These are phyloP conservation scores for Ichneumon xanthorius DNA, from an alignment of 2,888 invertebrate genomes.

Conservation along the genomic window DNA sequence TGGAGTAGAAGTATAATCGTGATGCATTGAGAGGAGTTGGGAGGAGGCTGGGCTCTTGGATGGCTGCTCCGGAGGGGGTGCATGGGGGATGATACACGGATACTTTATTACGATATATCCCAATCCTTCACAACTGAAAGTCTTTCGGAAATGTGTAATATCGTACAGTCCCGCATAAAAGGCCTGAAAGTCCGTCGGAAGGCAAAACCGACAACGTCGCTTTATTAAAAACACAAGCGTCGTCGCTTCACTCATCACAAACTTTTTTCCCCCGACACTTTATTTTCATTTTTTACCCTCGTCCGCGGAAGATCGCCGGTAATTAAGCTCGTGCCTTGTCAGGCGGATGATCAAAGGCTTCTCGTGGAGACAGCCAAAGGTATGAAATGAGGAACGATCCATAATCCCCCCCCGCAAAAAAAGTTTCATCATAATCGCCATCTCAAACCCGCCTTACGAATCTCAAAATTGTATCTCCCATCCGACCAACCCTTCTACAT, in stretches of 20 bases:
- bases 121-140: background rate
- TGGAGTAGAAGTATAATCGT: too few species aligned
- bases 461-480: background rate
- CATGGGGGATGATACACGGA: too few species aligned
- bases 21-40: too few species aligned
- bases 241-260: background rate
- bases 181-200: background rate
- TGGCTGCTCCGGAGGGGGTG: too few species aligned
- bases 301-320: conserved; percentile 5
- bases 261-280: conserved; percentile 3
- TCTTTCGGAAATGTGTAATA: background rate
- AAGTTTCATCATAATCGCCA: background rate
- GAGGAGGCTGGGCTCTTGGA: too few species aligned
- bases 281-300: conserved; percentile 1
- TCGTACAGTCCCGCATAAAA: background rate
- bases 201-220: background rate
- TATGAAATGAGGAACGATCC: conserved; percentile 14
- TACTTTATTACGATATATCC: background rate
- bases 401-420: background rate
- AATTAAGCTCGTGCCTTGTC: conserved; percentile 14
- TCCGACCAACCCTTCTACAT: too few species aligned
- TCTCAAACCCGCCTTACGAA: background rate
- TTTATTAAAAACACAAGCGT: background rate
- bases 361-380: conserved; percentile 8
- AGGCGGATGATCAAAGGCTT: conserved; percentile 12